Evolutionary conservation across 37 sponge, comb jelly and placozoan genomes (phyloP).

Genomic region (Axinella damicornis): DNA sequence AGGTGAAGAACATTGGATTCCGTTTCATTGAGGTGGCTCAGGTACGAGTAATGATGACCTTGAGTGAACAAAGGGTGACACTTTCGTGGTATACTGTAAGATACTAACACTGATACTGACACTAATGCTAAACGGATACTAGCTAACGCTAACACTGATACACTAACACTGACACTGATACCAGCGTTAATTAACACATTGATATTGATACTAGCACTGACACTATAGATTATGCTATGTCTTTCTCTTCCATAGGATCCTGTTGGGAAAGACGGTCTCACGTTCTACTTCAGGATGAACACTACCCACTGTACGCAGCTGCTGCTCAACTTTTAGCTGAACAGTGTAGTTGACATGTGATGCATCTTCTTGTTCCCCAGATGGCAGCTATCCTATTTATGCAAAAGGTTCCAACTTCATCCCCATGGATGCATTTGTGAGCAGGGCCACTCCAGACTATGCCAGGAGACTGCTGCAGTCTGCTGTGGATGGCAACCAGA

Average conservation of each 20-base stretch:
- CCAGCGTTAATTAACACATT: too few relatives aligned
- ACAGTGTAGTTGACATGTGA: too few relatives aligned
- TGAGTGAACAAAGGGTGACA: too few relatives aligned
- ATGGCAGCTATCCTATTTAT: conserved; percentile 68
- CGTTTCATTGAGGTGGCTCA: conserved; percentile 81
- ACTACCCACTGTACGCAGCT: conserved; percentile 1
- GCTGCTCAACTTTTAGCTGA: too few relatives aligned
- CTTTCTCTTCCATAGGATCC: conserved; percentile 29
- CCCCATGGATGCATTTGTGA: conserved; percentile 92
- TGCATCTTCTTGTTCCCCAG: neutral
- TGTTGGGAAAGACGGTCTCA: conserved; percentile 60
- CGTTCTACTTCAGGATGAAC: conserved; percentile 83
- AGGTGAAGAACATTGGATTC: conserved; percentile 73
- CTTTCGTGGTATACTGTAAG: too few relatives aligned
- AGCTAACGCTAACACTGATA: too few relatives aligned
- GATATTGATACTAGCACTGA: too few relatives aligned
- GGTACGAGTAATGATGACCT: conserved; percentile 39
- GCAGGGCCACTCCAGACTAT: conserved; percentile 57
- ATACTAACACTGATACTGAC: too few relatives aligned
- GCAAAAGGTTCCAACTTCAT: conserved; percentile 94
- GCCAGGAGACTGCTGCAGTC: conserved; percentile 59
- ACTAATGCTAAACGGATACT: too few relatives aligned
- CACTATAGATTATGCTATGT: too few relatives aligned
- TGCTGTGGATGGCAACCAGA: conserved; percentile 83
- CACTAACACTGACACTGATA: too few relatives aligned